phyloP scores from a whole-genome alignment of 2,888 invertebrate genomes.

The Parelbella ahira region DNA sequence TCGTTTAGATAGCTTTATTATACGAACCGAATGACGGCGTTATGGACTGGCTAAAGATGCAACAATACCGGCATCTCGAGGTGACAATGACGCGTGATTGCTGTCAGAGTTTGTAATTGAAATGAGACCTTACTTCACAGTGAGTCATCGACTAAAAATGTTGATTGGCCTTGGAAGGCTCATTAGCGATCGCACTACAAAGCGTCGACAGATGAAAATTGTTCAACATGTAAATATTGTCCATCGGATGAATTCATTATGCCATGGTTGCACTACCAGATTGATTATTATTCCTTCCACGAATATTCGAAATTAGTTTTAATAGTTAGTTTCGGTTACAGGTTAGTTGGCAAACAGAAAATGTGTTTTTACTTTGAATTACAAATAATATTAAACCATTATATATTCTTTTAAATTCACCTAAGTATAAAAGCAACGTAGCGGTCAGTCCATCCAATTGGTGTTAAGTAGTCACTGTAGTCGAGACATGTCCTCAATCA shows the following conservation, averaged over 20 bases:
- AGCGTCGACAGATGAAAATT: slow-evolving; percentile 25
- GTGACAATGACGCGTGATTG: slow-evolving; percentile 77
- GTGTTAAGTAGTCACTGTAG: slow-evolving; percentile 18
- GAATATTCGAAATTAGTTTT: no score
- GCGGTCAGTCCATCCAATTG: slow-evolving; percentile 13
- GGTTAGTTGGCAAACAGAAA: no score
- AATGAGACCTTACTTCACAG: slow-evolving; percentile 56
- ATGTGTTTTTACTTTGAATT: no score
- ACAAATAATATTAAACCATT: no score
- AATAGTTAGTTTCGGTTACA: no score
- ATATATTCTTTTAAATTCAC: no score
- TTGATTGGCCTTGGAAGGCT: slow-evolving; percentile 56
- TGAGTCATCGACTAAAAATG: slow-evolving; percentile 63
- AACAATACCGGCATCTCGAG: slow-evolving; percentile 59
- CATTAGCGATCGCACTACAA: slow-evolving; percentile 29
- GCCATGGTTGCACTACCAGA: neutral
- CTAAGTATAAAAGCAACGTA: no score
- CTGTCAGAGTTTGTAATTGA: slow-evolving; percentile 69
- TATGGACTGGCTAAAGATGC: slow-evolving; percentile 56
- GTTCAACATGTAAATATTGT: slow-evolving; percentile 25
- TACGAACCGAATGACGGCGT: slow-evolving; percentile 59
- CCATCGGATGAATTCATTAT: neutral
- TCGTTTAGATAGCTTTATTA: slow-evolving; percentile 73
- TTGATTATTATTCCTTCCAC: neutral
- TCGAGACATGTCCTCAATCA: slow-evolving; percentile 13